Percentiles rank a stretch among this genome's conserved stretches.
These are phyloP conservation scores for Gandaritis pyraliata DNA, from an alignment of 2,888 invertebrate genomes.

Conservation along the genomic window DNA sequence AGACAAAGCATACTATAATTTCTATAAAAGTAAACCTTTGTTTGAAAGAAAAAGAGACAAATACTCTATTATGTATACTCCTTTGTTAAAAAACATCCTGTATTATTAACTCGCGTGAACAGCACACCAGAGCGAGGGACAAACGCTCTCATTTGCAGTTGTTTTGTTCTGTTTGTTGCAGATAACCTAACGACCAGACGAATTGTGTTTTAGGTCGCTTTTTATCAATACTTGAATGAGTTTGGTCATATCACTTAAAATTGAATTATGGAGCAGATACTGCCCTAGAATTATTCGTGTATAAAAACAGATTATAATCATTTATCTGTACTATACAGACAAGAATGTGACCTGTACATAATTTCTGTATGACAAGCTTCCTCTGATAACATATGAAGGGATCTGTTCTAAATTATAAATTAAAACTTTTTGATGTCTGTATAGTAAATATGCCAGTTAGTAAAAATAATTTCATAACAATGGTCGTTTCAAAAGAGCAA, in stretches of 20 bases:
- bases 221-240: slow-evolving; percentile 32
- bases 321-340: no score
- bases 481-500: no score
- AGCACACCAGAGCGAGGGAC: slow-evolving; percentile 9
- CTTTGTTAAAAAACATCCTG: not conserved
- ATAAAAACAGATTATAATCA: no score
- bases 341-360: no score
- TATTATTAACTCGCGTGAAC: not conserved
- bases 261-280: not conserved
- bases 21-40: no score
- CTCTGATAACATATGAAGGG: not conserved
- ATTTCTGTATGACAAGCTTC: not conserved
- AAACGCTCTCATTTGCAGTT: slow-evolving; percentile 32
- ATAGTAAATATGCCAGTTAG: no score
- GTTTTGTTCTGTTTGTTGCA: slow-evolving; percentile 29
- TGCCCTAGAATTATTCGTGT: not conserved
- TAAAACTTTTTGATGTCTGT: no score
- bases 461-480: no score
- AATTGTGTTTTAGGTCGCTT: slow-evolving; percentile 34
- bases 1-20: no score
- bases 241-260: slow-evolving; percentile 8
- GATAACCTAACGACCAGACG: slow-evolving; percentile 49
- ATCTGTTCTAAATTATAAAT: no score
- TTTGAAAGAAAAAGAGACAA: no score
- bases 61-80: not conserved